These are phyloP conservation scores for Prunella strophiata DNA, from an alignment of 2,797 vertebrate genomes.

Conservation along the genomic window DNA sequence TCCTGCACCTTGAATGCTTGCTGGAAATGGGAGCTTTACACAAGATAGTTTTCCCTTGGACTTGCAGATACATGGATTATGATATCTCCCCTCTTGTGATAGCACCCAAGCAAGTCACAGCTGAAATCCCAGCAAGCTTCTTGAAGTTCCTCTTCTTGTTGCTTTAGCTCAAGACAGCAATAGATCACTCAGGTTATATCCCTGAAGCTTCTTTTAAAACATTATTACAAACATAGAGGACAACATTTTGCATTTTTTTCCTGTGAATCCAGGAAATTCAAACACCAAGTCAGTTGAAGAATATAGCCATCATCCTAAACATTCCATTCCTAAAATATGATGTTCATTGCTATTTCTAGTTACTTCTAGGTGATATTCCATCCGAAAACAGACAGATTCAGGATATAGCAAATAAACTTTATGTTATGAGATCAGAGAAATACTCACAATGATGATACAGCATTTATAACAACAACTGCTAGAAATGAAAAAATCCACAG, in stretches of 20 bases:
- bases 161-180: background rate
- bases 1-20: background rate
- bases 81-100: background rate
- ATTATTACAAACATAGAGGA: background rate
- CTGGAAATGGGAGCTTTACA: background rate
- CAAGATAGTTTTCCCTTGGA: background rate
- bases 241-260: background rate
- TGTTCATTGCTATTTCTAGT: background rate
- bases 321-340: background rate
- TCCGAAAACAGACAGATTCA: background rate
- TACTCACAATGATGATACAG: conserved; percentile 10
- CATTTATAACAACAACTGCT: conserved; percentile 3
- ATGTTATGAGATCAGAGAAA: conserved; percentile 22
- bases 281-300: background rate
- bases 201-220: background rate
- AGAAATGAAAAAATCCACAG: conserved; percentile 19
- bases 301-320: background rate
- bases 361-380: background rate
- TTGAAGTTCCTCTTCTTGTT: background rate
- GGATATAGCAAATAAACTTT: conserved; percentile 18
- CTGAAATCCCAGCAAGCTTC: background rate
- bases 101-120: background rate
- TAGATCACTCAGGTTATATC: background rate
- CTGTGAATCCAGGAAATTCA: background rate
- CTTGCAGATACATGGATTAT: background rate